These are phyloP conservation scores for Dicyrtomina minuta DNA, from an alignment of 2,888 invertebrate genomes.

Conservation along the genomic window DNA sequence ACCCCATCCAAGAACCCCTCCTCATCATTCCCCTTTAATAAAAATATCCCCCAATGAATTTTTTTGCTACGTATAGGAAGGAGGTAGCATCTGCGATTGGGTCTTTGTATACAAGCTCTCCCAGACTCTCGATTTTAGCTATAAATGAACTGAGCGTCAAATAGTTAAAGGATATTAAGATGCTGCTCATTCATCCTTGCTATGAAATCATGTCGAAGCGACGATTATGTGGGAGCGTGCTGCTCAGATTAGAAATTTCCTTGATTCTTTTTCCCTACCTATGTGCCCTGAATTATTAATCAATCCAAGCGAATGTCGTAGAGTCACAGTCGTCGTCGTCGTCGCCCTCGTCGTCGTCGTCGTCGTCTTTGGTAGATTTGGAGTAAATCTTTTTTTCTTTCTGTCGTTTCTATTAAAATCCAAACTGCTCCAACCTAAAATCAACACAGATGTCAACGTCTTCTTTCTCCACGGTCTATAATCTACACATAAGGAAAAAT, in stretches of 20 bases:
- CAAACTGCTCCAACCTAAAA: too few species aligned
- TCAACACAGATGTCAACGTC: too few species aligned
- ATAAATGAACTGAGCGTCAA: conserved; percentile 8
- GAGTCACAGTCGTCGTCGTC: background rate
- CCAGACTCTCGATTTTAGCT: background rate
- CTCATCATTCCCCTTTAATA: too few species aligned
- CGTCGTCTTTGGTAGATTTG: too few species aligned
- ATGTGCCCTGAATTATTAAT: conserved; percentile 32
- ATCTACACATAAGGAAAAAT: too few species aligned
- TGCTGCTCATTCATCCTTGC: conserved; percentile 34
- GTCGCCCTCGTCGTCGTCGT: background rate
- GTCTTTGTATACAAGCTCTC: background rate
- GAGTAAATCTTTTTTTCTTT: too few species aligned
- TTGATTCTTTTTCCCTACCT: conserved; percentile 27
- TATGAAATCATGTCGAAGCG: conserved; percentile 32
- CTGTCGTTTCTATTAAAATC: too few species aligned
- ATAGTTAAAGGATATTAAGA: conserved; percentile 31
- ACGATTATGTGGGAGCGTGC: conserved; percentile 35
- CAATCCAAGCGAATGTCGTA: background rate
- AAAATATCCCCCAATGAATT: too few species aligned
- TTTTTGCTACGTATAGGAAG: too few species aligned
- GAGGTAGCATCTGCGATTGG: background rate
- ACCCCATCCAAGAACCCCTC: background rate
- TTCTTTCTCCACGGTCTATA: too few species aligned
- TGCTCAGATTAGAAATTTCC: conserved; percentile 32